Conservation (phyloP, 2,888 invertebrate species). For the Euplagia quadripunctaria region DNA sequence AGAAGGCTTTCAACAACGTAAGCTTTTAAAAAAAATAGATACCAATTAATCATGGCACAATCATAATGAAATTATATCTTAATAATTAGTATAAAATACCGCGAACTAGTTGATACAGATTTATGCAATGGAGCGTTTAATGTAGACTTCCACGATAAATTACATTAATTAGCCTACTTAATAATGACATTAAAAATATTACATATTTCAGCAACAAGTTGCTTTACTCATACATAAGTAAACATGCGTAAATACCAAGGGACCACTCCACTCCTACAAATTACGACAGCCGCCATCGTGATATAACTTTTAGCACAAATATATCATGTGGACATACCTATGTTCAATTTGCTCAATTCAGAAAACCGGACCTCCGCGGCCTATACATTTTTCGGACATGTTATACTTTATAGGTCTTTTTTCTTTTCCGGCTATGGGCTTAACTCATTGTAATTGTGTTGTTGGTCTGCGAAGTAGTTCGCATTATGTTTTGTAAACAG, state of each 20-base stretch:
- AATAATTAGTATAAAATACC: no score
- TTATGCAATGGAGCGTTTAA: not conserved
- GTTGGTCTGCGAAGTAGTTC: no score
- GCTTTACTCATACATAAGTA: constrained; percentile 40
- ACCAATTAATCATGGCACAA: no score
- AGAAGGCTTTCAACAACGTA: no score
- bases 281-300: constrained; percentile 31
- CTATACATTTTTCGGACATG: not conserved
- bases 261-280: constrained; percentile 46
- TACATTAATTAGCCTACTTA: not conserved
- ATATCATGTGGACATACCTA: constrained; percentile 5
- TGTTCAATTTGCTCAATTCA: not conserved
- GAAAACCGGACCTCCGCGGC: not conserved
- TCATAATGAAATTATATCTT: no score
- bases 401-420: not conserved
- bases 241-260: constrained; percentile 34
- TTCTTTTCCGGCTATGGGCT: not conserved
- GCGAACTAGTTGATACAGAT: not conserved
- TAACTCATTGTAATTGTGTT: no score
- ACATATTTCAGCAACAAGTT: constrained; percentile 30
- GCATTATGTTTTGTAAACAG: no score
- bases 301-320: constrained; percentile 30
- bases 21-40: no score
- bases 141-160: not conserved
- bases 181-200: constrained; percentile 26